A percentile compares a stretch with the other conserved stretches of the same genome.
These are phyloP conservation scores for Oscheius onirici DNA, from an alignment of 2,888 invertebrate genomes.

Conservation along the genomic window DNA sequence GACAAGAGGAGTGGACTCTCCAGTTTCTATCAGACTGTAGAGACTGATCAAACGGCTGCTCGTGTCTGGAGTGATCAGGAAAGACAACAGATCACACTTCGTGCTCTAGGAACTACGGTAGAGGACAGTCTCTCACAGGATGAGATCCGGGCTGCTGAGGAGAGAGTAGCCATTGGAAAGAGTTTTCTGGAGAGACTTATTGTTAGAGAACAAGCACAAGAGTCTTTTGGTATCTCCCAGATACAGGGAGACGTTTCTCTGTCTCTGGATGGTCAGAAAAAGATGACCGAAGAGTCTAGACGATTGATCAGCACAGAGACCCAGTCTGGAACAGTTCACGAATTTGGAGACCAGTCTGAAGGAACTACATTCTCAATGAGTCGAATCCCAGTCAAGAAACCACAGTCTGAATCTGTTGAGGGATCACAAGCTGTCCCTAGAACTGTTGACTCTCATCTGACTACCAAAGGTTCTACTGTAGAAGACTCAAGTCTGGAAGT, in stretches of 20 bases:
- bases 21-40: background rate
- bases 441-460: background rate
- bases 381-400: slow-evolving; percentile 35
- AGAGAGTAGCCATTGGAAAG: background rate
- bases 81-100: background rate
- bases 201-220: background rate
- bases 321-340: background rate
- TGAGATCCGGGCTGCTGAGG: background rate
- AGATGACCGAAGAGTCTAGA: background rate
- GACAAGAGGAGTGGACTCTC: background rate
- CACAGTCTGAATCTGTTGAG: slow-evolving; percentile 38
- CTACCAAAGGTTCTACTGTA: background rate
- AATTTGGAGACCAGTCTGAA: slow-evolving; percentile 31
- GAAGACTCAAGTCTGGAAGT: background rate
- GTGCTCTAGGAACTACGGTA: background rate
- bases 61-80: background rate
- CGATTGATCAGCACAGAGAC: no score
- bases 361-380: slow-evolving; percentile 18
- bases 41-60: background rate
- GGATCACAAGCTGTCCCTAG: slow-evolving; percentile 17
- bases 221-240: background rate
- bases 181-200: background rate
- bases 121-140: background rate
- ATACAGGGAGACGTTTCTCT: background rate
- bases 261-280: background rate